These are phyloP conservation scores for Crotophaga sulcirostris DNA, from an alignment of 2,113 vertebrate genomes.

Conservation along the genomic window DNA sequence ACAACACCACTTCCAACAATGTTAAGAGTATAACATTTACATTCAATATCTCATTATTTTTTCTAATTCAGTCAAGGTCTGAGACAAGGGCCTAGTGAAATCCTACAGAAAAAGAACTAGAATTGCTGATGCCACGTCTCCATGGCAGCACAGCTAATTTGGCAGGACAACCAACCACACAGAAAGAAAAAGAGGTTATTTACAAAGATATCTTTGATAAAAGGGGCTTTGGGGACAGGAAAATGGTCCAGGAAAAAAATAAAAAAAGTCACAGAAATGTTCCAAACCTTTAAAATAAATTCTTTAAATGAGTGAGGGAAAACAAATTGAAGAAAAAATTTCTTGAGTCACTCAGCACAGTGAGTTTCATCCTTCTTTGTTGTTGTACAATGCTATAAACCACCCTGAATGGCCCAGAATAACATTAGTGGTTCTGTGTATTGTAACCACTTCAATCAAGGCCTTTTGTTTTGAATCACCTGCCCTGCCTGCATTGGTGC, in stretches of 20 bases:
- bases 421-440: constrained; percentile 64
- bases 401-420: constrained; percentile 53
- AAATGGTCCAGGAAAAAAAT: neutral
- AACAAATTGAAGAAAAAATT: neutral
- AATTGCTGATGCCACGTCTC: constrained; percentile 68
- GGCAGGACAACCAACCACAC: constrained; percentile 65
- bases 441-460: constrained; percentile 66
- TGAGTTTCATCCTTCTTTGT: constrained; percentile 60
- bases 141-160: constrained; percentile 75
- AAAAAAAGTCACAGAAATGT: neutral
- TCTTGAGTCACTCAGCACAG: constrained; percentile 25
- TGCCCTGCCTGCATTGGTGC: constrained; percentile 52
- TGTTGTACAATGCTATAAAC: constrained; percentile 51
- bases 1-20: neutral
- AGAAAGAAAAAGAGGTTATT: constrained; percentile 69
- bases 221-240: constrained; percentile 33
- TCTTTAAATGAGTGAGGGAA: constrained; percentile 1
- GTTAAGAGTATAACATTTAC: constrained; percentile 36
- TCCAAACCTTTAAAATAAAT: constrained; percentile 47
- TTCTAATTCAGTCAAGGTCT: constrained; percentile 26
- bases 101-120: constrained; percentile 67
- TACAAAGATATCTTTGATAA: constrained; percentile 75
- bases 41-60: constrained; percentile 59
- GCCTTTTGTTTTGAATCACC: constrained; percentile 73
- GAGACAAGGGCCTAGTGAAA: constrained; percentile 69